Evolutionary conservation across 2,888 invertebrate species (phyloP), one percentile per base, ranked within the genome.

Genomic region (Lasioglossum zephyrum): DNA sequence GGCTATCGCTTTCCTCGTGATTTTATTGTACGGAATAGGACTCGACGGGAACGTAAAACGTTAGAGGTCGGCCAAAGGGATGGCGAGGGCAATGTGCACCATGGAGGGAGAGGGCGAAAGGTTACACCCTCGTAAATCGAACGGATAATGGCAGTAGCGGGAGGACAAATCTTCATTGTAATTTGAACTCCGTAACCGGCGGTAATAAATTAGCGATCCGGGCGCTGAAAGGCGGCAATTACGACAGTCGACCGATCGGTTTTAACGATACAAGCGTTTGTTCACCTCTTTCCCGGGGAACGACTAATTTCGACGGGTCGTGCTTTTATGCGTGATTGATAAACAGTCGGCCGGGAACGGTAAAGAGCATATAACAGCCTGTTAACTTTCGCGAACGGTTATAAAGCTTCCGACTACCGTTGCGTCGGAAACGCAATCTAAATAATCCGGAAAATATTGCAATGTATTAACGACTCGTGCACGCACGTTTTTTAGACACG

Each of bases 81-180:
- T 13, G 6, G 63, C 63, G 63, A 26, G 6, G 31, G 66, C 16
- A 36, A 31, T 18, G 36, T 16, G 36, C 66, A 18, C 66, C 36
- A 22, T 31, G 9, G 18, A 26, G 36, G 5, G 39, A n/a, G 22
- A 69, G n/a, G 69, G n/a, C 11, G 69, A 69, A 41, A 69, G 69
- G 36, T 75, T 75, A 60, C 41, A 75, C 16, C 60, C 75, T 75
- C 75, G 75, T 75, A 75, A 75, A 75, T 75, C 75, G 75, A 41
- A 53, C 39, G 75, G 75, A 75, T 60, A 75, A 75, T 41, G 57
- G 26, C 60, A n/a, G 75, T 57, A 57, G 60, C 75, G 75, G 26
- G 57, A 26, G n/a, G 75, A 75, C 75, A 60, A 75, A 75, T 75
- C 75, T 57, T 75, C 75, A 60, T 75, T 75, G 75, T 60, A 39